Conservation (phyloP, 1,140 invertebrate genomes). For the Apis dorsata region DNA sequence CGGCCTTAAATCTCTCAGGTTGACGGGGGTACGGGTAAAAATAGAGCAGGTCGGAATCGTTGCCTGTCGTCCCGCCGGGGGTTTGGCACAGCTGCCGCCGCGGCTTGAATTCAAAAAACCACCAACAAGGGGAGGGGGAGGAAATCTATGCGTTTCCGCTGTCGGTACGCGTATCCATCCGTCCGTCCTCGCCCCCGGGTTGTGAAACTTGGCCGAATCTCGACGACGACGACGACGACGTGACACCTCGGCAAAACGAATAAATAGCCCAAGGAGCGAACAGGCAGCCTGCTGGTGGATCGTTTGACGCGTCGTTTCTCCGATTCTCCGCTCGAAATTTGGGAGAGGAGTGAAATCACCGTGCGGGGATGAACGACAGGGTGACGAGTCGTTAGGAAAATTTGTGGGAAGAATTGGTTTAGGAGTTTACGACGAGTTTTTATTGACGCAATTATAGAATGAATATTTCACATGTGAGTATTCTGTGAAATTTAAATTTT, state of each 20-base stretch:
- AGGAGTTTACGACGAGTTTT: too few species aligned
- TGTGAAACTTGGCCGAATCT: slow-evolving; percentile 23
- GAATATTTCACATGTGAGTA: too few species aligned
- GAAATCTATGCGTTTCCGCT: slow-evolving; percentile 51
- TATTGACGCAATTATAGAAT: too few species aligned
- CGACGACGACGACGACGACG: slow-evolving; percentile 11
- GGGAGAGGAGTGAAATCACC: background rate
- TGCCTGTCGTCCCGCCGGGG: slow-evolving; percentile 11
- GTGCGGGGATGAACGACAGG: background rate
- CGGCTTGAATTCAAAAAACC: slow-evolving; percentile 57
- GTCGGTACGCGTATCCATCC: slow-evolving; percentile 30
- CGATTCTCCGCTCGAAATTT: slow-evolving; percentile 21
- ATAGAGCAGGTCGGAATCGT: slow-evolving; percentile 63
- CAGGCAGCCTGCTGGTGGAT: background rate
- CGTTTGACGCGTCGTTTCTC: slow-evolving; percentile 20
- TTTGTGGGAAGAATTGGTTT: too few species aligned
- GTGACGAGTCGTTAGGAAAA: background rate
- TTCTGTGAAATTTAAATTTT: too few species aligned
- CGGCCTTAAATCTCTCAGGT: slow-evolving; percentile 64
- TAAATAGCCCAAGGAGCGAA: slow-evolving; percentile 2
- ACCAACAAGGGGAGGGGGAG: slow-evolving; percentile 5
- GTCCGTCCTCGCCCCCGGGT: background rate
- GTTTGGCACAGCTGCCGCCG: slow-evolving; percentile 53
- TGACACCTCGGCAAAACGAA: slow-evolving; percentile 35
- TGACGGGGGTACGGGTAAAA: slow-evolving; percentile 62